These are phyloP conservation scores for Vanessa tameamea DNA, from an alignment of 1,140 invertebrate species.

Conservation along the genomic window DNA sequence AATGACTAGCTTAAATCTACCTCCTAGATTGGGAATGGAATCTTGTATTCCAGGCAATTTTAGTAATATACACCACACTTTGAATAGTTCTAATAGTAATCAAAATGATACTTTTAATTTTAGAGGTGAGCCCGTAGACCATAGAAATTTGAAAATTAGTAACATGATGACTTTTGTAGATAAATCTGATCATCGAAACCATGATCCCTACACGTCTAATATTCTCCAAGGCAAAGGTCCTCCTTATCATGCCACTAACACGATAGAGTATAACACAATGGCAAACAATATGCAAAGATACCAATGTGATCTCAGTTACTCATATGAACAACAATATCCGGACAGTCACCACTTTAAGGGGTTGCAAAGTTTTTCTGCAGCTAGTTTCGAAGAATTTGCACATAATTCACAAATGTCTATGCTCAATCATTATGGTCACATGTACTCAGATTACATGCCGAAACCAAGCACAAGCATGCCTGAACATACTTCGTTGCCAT, in stretches of 20 bases:
- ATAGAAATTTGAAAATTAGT: constrained; percentile 48
- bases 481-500: constrained; percentile 61
- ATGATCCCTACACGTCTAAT: constrained; percentile 67
- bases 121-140: constrained; percentile 46
- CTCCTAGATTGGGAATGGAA: constrained; percentile 81
- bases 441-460: constrained; percentile 77
- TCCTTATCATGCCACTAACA: constrained; percentile 57
- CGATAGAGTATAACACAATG: constrained; percentile 61
- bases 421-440: constrained; percentile 81
- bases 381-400: constrained; percentile 82
- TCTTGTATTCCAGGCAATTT: constrained; percentile 84
- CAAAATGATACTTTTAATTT: constrained; percentile 59
- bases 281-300: constrained; percentile 71
- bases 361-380: constrained; percentile 76
- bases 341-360: constrained; percentile 67
- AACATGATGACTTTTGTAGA: constrained; percentile 60
- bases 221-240: constrained; percentile 74
- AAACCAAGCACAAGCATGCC: constrained; percentile 60
- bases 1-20: constrained; percentile 80
- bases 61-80: constrained; percentile 82
- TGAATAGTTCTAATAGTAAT: constrained; percentile 42
- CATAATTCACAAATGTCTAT: constrained; percentile 79
- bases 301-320: constrained; percentile 74
- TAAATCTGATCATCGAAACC: constrained; percentile 53
- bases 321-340: constrained; percentile 63